Base-by-base conservation (phyloP, 35 echinoderm and acorn worm species). In the Lytechinus variegatus region DNA sequence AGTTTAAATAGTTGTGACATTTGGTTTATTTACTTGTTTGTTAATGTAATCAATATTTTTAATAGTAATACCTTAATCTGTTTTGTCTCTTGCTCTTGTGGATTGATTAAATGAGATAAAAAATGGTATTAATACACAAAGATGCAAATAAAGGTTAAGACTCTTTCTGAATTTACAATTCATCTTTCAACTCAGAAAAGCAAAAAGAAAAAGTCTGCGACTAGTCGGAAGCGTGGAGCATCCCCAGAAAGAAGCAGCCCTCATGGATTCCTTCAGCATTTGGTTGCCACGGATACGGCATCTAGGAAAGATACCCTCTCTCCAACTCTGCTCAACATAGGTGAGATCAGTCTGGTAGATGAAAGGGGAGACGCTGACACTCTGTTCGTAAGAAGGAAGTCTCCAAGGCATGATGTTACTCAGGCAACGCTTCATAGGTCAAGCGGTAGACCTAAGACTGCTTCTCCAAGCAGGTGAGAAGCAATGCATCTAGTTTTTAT, bases 361-460 rank as follows among this genome's bases (percentile, higher is more conserved):
- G 92, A 93, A 54, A 93, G 92, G 55, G 92, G 54, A 8, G 92
- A 57, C 21, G 92, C 53, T 57, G 92, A 93, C 27, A 9, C 92
- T 54, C 92, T 93, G 4, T 93, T 93, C 28, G 92, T 93, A 19
- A 93, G 92, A 24, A 10, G 92, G 52, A 93, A 93, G 92, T 93
- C 92, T 28, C 92, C 92, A 9, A 33, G 92, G 5, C 92, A 93
- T 3, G 54, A 93, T 93, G 92, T 93, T 27, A 55, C 52, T 27
- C 27, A 21, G 27, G 29, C 92, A 55, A 57, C 53, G 16, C 53
- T 93, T 10, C 29, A 10, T 90, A 54, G 54, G 54, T 93, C 92
- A 57, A 28, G 29, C 11, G 54, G 29, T 5, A 14, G 92, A 57
- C 54, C 92, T 3, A 93, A 93, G 10, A 93, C 92, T 55, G 92